Base-by-base conservation (phyloP, 2,888 invertebrate species). In the Petrolisthes cinctipes region DNA sequence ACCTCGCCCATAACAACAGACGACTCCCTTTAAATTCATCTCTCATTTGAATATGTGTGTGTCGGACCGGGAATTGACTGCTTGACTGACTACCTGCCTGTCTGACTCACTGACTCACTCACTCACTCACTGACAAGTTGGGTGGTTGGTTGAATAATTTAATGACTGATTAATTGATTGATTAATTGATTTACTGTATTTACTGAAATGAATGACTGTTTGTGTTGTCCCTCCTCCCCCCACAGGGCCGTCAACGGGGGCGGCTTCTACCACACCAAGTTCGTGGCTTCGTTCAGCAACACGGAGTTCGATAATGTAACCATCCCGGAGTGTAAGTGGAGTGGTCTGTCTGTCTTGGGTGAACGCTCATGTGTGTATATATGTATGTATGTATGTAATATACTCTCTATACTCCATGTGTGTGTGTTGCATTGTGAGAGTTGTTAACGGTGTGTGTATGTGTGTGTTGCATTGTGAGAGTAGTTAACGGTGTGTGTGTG, bases 291-390 rank as follows among this genome's bases (percentile, higher is more conserved):
- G 7, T 82, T 90, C 6, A 54, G 73, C 51, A 83, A 86, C 83
- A 90, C 89, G 0, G 90, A 90, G 78, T 90, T 88, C 37, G 89
- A 89, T 61, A 88, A 88, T 71, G 68, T n/a, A 0, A 79, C 82
- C 57, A 85, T 90, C 20, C 89, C 90, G 0, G 61, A 88, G 9
- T 79, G 90, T 90, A 80, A 88, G 90, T 86, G 5, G 23, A 9
- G n/a, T 6, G 37, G 17, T 11, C 11, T 9, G 17, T 66, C 11
- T 66, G 17, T 66, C 11, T 2, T n/a, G 75, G 9, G 9, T 75
- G 75, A n/a, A 1, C 37, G 11, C 17, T 14, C 14, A 9, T 37
- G 11, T 84, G 6, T 78, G 17, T 73, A 37, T 53, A 7, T 23
- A 37, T 53, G 20, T 23, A 23, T 71, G 20, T 53, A 37, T 73